Evolutionary conservation across 2,888 invertebrate species (phyloP).

Genomic region (Gisinianus flammeolus): DNA sequence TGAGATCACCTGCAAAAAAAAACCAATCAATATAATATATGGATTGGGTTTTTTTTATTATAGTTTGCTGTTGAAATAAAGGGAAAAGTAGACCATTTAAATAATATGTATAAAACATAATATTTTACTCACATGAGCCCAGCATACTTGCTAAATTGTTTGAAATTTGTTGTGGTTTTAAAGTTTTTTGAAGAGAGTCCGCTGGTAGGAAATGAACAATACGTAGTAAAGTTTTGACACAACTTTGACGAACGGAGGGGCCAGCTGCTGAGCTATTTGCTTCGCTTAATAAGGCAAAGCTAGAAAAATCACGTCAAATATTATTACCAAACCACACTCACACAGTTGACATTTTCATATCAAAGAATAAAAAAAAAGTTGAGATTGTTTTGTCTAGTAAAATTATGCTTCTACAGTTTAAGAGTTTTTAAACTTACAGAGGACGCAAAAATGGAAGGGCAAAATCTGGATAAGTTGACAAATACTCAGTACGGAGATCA

Average conservation of each 20-base stretch:
- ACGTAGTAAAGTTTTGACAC: slow-evolving; percentile 90
- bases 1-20: slow-evolving; percentile 92
- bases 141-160: slow-evolving; percentile 99
- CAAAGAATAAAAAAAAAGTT: too few species aligned
- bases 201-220: slow-evolving; percentile 96
- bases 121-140: too few species aligned
- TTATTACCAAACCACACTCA: too few species aligned
- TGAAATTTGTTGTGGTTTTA: slow-evolving; percentile 80
- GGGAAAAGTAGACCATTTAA: too few species aligned
- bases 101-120: too few species aligned
- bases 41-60: too few species aligned
- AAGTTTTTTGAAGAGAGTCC: slow-evolving; percentile 74
- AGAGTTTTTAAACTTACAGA: slow-evolving; percentile 68
- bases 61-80: too few species aligned
- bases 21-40: too few species aligned
- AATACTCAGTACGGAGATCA: slow-evolving; percentile 74
- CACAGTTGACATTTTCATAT: too few species aligned
- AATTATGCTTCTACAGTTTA: slow-evolving; percentile 63
- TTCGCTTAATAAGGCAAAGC: slow-evolving; percentile 74
- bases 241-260: slow-evolving; percentile 95
- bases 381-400: too few species aligned
- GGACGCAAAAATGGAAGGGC: slow-evolving; percentile 76
- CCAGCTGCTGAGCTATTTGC: slow-evolving; percentile 98
- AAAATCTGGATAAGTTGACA: slow-evolving; percentile 73
- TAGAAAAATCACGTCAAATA: background rate